Conservation (phyloP, 2,888 invertebrate genomes). For the Ornithoptera alexandrae region DNA sequence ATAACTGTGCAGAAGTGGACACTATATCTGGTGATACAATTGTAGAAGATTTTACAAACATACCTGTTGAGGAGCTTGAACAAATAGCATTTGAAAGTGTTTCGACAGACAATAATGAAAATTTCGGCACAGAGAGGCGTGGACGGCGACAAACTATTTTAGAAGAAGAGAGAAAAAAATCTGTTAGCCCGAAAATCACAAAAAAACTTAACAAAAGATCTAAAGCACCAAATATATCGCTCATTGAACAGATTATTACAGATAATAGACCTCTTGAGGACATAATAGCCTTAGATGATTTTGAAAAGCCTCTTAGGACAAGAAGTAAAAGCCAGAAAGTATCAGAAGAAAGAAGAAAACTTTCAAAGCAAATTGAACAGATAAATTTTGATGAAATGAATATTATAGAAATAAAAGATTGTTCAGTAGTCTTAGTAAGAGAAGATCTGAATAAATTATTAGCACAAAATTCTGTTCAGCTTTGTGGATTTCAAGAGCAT, state of each 20-base stretch:
- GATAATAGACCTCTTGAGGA: slow-evolving; percentile 70
- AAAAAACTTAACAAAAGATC: slow-evolving; percentile 45
- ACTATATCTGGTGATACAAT: slow-evolving; percentile 53
- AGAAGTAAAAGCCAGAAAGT: slow-evolving; percentile 42
- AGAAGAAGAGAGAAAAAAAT: slow-evolving; percentile 42
- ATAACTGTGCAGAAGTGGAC: slow-evolving; percentile 37
- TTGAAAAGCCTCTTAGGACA: slow-evolving; percentile 51
- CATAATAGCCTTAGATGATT: slow-evolving; percentile 63
- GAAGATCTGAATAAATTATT: slow-evolving; percentile 51
- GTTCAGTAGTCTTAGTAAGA: slow-evolving; percentile 54
- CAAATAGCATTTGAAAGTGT: slow-evolving; percentile 63
- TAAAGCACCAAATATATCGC: slow-evolving; percentile 65
- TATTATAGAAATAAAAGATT: slow-evolving; percentile 50
- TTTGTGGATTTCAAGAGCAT: slow-evolving; percentile 14
- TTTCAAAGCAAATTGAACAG: slow-evolving; percentile 36
- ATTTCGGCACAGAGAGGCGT: slow-evolving; percentile 39
- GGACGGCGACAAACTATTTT: slow-evolving; percentile 44
- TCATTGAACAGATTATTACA: slow-evolving; percentile 68
- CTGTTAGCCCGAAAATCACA: slow-evolving; percentile 46
- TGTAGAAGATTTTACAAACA: slow-evolving; percentile 61
- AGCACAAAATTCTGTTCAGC: slow-evolving; percentile 17
- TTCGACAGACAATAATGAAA: slow-evolving; percentile 38
- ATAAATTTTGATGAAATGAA: slow-evolving; percentile 30
- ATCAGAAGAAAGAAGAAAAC: slow-evolving; percentile 41
- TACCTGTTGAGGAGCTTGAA: slow-evolving; percentile 68